Conservation (phyloP, 2,113 vertebrate genomes). For the Misgurnus mizolepis region DNA sequence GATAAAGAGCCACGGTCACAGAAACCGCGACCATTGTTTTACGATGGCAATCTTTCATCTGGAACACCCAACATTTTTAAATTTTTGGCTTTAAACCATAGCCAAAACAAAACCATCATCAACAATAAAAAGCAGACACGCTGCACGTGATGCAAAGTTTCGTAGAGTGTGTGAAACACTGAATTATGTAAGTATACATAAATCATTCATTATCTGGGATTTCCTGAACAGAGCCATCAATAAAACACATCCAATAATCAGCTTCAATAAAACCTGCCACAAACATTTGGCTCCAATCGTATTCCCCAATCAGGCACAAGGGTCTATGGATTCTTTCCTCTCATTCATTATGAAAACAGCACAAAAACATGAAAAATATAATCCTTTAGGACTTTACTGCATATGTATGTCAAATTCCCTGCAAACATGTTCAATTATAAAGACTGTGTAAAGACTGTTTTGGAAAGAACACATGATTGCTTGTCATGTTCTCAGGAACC, state of each 20-base stretch:
- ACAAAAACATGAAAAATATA: background rate
- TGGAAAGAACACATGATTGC: background rate
- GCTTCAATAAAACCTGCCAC: slow-evolving; percentile 50
- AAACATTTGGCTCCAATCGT: slow-evolving; percentile 41
- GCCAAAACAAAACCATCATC: slow-evolving; percentile 20
- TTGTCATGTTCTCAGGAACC: background rate
- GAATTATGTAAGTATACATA: slow-evolving; percentile 48
- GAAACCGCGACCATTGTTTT: too few relatives aligned
- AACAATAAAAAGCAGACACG: background rate
- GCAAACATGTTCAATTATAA: background rate
- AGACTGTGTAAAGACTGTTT: background rate
- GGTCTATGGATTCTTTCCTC: slow-evolving; percentile 8
- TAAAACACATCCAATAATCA: slow-evolving; percentile 54
- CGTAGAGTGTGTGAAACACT: slow-evolving; percentile 34
- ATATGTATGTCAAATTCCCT: background rate
- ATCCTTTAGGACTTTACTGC: background rate
- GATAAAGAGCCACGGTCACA: too few relatives aligned
- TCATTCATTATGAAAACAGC: background rate
- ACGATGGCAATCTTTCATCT: too few relatives aligned
- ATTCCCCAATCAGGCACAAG: slow-evolving; percentile 43
- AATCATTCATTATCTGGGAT: slow-evolving; percentile 51
- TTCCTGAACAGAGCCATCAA: slow-evolving; percentile 45
- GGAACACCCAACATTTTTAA: too few relatives aligned
- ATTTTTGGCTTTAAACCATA: background rate
- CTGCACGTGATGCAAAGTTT: slow-evolving; percentile 24